phyloP scores from a whole-genome alignment of 1,140 invertebrate genomes.

The Neodiprion fabricii region DNA sequence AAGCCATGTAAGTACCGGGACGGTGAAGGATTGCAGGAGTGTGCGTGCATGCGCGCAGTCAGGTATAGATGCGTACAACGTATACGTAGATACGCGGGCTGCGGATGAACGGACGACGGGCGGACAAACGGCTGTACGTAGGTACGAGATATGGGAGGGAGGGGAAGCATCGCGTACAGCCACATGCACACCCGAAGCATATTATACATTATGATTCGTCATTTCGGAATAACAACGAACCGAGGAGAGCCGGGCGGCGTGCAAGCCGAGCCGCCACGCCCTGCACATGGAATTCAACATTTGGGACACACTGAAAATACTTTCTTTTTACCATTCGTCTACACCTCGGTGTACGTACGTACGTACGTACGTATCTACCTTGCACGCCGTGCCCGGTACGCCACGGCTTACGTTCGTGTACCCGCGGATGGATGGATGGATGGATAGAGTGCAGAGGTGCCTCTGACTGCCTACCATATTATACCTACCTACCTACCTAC shows the following conservation, averaged over 20 bases:
- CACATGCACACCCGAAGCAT: conserved; percentile 16
- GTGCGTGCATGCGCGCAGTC: neutral
- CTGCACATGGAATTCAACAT: conserved; percentile 54
- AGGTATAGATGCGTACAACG: conserved; percentile 33
- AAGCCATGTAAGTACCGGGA: conserved; percentile 56
- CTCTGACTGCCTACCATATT: too few relatives aligned
- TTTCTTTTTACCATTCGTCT: neutral
- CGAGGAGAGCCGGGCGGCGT: neutral
- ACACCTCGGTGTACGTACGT: too few relatives aligned
- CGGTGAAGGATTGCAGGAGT: neutral
- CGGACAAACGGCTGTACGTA: neutral
- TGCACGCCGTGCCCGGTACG: too few relatives aligned
- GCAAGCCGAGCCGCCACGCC: conserved; percentile 49
- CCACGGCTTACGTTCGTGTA: too few relatives aligned
- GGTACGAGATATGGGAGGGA: neutral
- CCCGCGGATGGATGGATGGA: too few relatives aligned
- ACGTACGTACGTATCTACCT: too few relatives aligned
- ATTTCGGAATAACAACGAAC: conserved; percentile 60
- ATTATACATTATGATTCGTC: conserved; percentile 62
- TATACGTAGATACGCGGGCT: conserved; percentile 47
- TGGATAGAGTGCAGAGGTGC: too few relatives aligned
- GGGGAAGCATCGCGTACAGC: conserved; percentile 19
- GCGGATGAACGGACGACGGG: conserved; percentile 43
- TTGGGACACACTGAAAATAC: conserved; percentile 45
- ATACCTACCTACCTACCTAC: too few relatives aligned